Conservation (phyloP, 2,113 vertebrate species). For the Elephantulus edwardii region DNA sequence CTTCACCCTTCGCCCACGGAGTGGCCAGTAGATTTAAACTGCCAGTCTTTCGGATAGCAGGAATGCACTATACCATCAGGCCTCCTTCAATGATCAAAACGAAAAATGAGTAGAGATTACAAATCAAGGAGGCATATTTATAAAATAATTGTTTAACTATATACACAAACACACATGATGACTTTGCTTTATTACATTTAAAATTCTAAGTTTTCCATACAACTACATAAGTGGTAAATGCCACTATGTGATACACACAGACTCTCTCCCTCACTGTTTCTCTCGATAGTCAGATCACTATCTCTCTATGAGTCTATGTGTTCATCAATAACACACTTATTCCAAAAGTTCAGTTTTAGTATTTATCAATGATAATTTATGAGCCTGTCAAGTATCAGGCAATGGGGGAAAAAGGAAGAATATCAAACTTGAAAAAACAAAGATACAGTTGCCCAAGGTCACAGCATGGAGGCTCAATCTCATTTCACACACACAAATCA, state of each 20-base stretch:
- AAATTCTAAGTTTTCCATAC: too few relatives aligned
- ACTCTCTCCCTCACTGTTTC: too few relatives aligned
- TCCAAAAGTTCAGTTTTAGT: neutral
- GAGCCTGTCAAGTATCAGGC: slow-evolving; percentile 5
- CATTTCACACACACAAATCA: slow-evolving; percentile 68
- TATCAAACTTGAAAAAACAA: neutral
- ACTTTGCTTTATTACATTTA: too few relatives aligned
- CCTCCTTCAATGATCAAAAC: too few relatives aligned
- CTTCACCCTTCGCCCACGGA: too few relatives aligned
- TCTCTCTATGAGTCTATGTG: too few relatives aligned
- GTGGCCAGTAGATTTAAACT: too few relatives aligned
- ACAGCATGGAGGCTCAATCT: slow-evolving; percentile 44
- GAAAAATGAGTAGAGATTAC: neutral
- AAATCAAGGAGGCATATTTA: neutral
- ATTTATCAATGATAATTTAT: slow-evolving; percentile 31
- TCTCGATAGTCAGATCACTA: too few relatives aligned
- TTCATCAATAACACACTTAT: neutral
- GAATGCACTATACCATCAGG: too few relatives aligned
- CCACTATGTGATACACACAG: too few relatives aligned
- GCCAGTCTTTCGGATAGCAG: too few relatives aligned
- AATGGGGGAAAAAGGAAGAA: neutral
- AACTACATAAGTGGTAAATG: too few relatives aligned
- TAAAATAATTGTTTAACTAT: neutral
- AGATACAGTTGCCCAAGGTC: slow-evolving; percentile 15
- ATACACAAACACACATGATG: neutral